Evolutionary conservation across 2,888 invertebrate species (phyloP), one percentile per base, ranked within the genome.

Genomic region (Eubasilissa splendida): DNA sequence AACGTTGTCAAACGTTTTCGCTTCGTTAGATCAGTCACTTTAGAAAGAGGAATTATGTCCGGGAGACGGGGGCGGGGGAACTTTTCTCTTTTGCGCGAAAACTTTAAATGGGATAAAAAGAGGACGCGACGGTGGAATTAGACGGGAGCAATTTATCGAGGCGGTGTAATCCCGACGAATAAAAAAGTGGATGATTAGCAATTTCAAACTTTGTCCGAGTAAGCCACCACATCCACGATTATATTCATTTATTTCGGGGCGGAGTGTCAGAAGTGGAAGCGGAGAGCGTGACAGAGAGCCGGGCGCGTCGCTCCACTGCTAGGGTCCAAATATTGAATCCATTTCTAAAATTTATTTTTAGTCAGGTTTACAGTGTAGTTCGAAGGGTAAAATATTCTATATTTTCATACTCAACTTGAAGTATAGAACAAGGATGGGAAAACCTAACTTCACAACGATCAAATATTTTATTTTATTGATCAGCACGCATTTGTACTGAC

Each of bases 121-220:
- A 56, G 66, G 50, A 42, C 42, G 42, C 42, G 4, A 2, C 52
- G 70, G 70, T 59, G 70, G 70, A 77, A 77, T 77, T 77, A 70
- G 68, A 70, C 33, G 77, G 77, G 58, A 58, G 77, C 70, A 77
- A 77, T 77, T 66, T 77, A 77, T 77, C 58, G 68, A 59, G 68
- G 56, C 77, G 58, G 52, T 59, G 77, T 70, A 70, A 59, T 77
- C 58, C 60, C 70, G 70, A 7, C 59, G 58, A 59, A 56, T 22
- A 70, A 60, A 77, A 77, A 77, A 70, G 50, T 70, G 60, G 77
- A 77, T 70, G 77, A 77, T 77, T 77, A 77, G 77, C 77, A 77
- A 77, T 77, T 77, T 77, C 71, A 77, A 77, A 77, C 70, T 77
- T 77, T 59, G 52, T 70, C 70, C 52, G 77, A 66, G 33, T 56